A percentile compares a stretch with the other conserved stretches of the same genome.
Conservation (phyloP, 2,888 invertebrate genomes). For the Steinernema hermaphroditum region DNA sequence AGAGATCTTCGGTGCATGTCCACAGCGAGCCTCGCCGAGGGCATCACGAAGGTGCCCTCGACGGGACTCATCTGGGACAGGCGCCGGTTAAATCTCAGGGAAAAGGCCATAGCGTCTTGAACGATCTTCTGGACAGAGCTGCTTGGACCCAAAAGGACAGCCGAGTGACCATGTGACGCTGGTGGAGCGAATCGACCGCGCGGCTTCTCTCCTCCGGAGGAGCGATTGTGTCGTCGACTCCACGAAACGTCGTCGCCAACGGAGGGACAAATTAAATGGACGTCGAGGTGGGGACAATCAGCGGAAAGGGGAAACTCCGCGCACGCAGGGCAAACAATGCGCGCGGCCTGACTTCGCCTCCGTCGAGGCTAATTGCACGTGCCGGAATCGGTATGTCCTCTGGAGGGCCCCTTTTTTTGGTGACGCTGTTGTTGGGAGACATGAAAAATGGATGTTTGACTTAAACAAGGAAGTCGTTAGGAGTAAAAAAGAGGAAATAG, state of each 20-base stretch:
- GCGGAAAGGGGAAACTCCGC: slow-evolving; percentile 12
- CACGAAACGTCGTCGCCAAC: neutral
- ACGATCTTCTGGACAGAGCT: no score
- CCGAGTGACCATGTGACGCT: no score
- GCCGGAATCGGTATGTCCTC: slow-evolving; percentile 16
- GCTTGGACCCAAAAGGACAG: no score
- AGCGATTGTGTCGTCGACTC: neutral
- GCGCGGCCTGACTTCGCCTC: neutral
- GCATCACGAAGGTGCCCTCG: slow-evolving; percentile 23
- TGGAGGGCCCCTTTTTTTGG: neutral
- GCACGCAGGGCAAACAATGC: slow-evolving; percentile 10
- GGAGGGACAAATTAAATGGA: slow-evolving; percentile 21
- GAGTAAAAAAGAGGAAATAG: no score
- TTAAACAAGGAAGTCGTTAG: neutral
- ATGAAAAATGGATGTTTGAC: neutral
- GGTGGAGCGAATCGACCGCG: no score
- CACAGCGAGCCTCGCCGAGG: neutral
- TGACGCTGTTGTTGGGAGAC: neutral
- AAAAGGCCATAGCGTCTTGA: slow-evolving; percentile 12
- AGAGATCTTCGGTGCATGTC: neutral
- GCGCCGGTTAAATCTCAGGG: neutral
- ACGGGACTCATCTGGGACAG: neutral
- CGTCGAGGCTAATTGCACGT: neutral
- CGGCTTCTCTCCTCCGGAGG: no score
- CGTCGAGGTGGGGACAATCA: neutral